These are phyloP conservation scores for Pogonocichla stellata DNA, from an alignment of 2,113 vertebrate species.

Conservation along the genomic window DNA sequence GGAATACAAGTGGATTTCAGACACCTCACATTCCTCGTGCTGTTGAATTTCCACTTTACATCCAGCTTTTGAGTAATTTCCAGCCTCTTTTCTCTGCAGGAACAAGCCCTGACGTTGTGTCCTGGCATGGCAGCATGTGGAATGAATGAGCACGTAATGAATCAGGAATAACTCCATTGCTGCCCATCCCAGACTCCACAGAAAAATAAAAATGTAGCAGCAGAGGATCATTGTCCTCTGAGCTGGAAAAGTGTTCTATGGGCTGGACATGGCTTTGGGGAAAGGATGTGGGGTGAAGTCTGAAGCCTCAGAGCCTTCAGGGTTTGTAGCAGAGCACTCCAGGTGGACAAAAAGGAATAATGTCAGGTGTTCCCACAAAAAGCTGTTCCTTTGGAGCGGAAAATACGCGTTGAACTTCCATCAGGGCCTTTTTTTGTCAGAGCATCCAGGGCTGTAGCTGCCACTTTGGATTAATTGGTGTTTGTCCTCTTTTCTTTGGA, in stretches of 20 bases:
- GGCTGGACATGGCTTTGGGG: background rate
- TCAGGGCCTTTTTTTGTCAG: background rate
- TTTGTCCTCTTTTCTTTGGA: background rate
- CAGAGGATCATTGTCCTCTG: background rate
- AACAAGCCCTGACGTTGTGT: background rate
- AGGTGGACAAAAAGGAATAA: background rate
- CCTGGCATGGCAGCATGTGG: background rate
- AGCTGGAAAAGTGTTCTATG: background rate
- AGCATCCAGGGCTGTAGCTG: background rate
- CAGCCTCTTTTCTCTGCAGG: background rate
- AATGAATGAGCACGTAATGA: background rate
- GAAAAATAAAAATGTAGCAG: background rate
- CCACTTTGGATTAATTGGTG: background rate
- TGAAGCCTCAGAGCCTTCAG: background rate
- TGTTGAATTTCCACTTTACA: background rate
- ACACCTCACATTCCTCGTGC: background rate
- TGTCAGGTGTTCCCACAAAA: background rate
- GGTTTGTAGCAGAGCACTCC: background rate
- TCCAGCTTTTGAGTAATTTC: background rate
- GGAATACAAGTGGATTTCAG: background rate
- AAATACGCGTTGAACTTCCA: background rate
- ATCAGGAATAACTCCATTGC: background rate
- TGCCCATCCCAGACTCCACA: background rate
- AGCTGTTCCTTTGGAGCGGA: background rate
- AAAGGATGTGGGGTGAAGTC: background rate